phyloP scores from a whole-genome alignment of 2,113 vertebrate species.

The Equus przewalskii region DNA sequence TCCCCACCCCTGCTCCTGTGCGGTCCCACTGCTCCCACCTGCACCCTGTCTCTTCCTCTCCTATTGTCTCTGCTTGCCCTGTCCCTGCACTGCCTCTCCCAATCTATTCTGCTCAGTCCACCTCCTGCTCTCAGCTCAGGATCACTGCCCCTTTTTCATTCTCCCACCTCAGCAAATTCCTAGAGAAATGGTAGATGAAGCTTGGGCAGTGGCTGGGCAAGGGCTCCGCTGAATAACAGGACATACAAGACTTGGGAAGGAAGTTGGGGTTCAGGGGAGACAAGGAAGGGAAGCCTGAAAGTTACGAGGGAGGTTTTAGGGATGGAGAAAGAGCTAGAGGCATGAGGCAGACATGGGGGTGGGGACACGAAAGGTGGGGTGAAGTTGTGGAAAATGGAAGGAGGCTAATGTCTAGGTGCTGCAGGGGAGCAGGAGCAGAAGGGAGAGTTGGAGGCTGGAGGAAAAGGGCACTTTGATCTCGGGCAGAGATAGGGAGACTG shows the following conservation, averaged over 20 bases:
- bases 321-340: not conserved
- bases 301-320: not conserved
- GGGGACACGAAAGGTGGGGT: not conserved
- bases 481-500: not conserved
- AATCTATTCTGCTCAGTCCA: not conserved
- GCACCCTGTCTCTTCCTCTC: not conserved
- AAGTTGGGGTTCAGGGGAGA: not conserved
- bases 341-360: not conserved
- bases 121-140: not conserved
- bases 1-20: not conserved
- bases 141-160: not conserved
- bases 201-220: constrained; percentile 14
- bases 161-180: constrained; percentile 54
- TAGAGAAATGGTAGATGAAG: constrained; percentile 31
- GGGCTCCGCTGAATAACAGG: not conserved
- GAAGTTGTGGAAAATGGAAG: not conserved
- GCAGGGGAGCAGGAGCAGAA: not conserved
- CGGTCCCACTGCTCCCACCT: not conserved
- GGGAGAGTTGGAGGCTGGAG: not conserved
- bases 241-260: not conserved
- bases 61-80: not conserved
- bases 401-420: not conserved
- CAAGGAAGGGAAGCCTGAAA: not conserved
- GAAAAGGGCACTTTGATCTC: not conserved
- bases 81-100: not conserved